Conservation (phyloP, 2,113 vertebrate genomes). For the Peromyscus californicus region DNA sequence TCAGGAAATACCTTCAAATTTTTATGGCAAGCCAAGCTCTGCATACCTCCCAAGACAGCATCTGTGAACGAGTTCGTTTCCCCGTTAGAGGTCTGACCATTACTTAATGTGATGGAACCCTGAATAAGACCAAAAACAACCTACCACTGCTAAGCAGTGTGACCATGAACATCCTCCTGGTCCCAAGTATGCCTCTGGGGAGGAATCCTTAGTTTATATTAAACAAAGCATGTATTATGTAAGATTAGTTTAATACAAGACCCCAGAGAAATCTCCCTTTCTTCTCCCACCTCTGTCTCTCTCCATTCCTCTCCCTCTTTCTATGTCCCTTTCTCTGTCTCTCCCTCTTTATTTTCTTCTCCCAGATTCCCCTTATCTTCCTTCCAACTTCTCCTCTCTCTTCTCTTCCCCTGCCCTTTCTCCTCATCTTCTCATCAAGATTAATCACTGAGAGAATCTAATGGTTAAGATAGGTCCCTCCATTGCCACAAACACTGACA, state of each 20-base stretch:
- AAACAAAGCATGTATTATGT: neutral
- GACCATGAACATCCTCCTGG: neutral
- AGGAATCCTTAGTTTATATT: neutral
- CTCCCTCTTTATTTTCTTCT: neutral
- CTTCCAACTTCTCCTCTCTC: neutral
- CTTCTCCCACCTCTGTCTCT: neutral
- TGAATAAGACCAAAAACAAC: neutral
- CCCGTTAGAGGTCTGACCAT: conserved; percentile 9
- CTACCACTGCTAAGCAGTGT: neutral
- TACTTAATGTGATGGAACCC: neutral
- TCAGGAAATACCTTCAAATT: neutral
- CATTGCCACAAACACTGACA: neutral
- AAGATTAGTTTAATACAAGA: neutral
- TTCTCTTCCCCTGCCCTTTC: neutral
- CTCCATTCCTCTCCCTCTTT: neutral
- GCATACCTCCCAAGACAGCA: neutral
- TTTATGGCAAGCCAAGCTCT: neutral
- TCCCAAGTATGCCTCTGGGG: neutral
- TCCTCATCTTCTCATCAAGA: neutral
- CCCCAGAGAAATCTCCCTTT: neutral
- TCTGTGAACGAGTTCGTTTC: conserved; percentile 14
- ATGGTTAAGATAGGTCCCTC: neutral
- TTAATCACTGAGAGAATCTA: neutral
- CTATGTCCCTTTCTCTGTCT: neutral
- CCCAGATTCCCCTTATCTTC: neutral